A percentile compares a stretch with the other conserved stretches of the same genome.
Conservation (phyloP, 2,113 vertebrate genomes). For the Mastomys coucha region DNA sequence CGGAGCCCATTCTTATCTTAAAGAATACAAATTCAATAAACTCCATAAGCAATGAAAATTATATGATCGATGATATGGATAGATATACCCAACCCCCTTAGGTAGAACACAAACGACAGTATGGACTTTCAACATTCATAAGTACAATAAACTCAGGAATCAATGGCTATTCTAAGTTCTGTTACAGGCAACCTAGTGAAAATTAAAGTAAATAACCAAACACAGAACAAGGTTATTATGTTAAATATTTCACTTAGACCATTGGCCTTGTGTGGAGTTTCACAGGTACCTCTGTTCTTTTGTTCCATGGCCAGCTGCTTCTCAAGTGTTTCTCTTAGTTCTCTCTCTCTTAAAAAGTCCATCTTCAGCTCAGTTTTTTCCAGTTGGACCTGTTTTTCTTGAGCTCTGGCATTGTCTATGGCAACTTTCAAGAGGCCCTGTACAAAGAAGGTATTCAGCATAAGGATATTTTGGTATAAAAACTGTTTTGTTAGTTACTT, state of each 20-base stretch:
- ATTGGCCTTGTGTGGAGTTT: not conserved
- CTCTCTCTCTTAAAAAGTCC: conserved; percentile 99
- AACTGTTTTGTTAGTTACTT: conserved; percentile 47
- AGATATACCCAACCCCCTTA: not conserved
- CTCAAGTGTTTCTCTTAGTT: conserved; percentile 98
- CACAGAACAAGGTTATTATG: not conserved
- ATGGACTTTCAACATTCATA: not conserved
- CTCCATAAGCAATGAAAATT: not conserved
- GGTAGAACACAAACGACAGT: not conserved
- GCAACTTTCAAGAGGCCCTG: conserved; percentile 99
- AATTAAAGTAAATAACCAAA: not conserved
- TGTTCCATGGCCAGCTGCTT: conserved; percentile 99
- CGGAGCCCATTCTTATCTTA: conserved; percentile 55
- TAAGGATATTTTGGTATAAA: conserved; percentile 63
- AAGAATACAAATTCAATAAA: conserved; percentile 53
- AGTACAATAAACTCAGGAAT: not conserved
- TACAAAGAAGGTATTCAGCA: conserved; percentile 75
- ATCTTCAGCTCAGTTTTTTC: conserved; percentile 99
- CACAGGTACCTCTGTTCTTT: conserved; percentile 97
- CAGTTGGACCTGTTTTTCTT: conserved; percentile 99
- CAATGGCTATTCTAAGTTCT: conserved; percentile 36
- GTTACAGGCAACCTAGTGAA: not conserved
- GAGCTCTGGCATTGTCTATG: conserved; percentile 98
- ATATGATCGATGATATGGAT: conserved; percentile 24
- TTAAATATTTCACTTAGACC: not conserved